A percentile compares a stretch with the other conserved stretches of the same genome.
These are phyloP conservation scores for Catostylus mosaicus DNA, from an alignment of 30 jellyfish, hydroid and myxozoan species.

Conservation along the genomic window DNA sequence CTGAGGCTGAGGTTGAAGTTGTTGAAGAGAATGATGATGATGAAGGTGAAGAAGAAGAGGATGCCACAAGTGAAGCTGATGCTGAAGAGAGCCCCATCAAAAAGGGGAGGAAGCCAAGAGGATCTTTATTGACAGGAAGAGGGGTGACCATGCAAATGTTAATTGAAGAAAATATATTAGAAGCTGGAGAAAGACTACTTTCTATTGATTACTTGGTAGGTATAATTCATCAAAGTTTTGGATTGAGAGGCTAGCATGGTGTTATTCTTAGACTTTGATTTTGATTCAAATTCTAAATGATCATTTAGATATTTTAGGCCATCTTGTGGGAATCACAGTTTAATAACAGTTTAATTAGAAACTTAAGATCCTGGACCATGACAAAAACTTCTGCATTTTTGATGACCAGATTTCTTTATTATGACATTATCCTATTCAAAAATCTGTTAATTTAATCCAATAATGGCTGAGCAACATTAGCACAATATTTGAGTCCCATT, in stretches of 20 bases:
- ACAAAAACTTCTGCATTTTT: neutral
- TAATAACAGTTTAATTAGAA: neutral
- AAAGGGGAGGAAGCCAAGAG: constrained; percentile 58
- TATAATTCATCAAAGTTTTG: neutral
- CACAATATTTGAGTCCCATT: no score
- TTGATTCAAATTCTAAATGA: no score
- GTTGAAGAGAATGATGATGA: constrained; percentile 24
- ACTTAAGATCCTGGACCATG: neutral
- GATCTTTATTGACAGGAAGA: constrained; percentile 86
- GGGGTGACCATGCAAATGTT: constrained; percentile 98
- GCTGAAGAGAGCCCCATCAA: constrained; percentile 33
- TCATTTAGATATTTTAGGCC: no score
- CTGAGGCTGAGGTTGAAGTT: constrained; percentile 12
- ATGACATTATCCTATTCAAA: no score
- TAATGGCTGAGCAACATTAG: no score
- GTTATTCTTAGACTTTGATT: neutral
- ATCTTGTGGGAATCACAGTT: no score
- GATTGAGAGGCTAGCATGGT: neutral
- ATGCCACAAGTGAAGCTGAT: constrained; percentile 30
- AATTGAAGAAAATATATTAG: constrained; percentile 86
- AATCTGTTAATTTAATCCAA: no score
- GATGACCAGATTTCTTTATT: no score
- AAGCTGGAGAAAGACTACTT: constrained; percentile 82
- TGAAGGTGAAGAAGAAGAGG: constrained; percentile 64
- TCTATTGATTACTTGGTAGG: constrained; percentile 91